Evolutionary conservation across 2,797 vertebrate species (phyloP).

Genomic region (Phoebastria nigripes): DNA sequence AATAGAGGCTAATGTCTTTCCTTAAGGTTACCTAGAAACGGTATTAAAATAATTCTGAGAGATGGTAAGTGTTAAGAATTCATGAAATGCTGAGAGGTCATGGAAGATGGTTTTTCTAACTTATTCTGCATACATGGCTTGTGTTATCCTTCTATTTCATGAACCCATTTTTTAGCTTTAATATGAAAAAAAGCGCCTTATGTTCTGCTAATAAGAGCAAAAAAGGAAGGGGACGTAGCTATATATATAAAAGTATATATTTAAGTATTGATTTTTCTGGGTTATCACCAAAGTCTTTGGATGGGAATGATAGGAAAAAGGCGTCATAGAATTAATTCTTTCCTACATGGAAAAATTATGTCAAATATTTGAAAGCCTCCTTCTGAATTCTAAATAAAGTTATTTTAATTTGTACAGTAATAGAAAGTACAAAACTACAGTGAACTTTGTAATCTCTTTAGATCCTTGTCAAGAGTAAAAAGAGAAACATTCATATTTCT

Average conservation of each 20-base stretch:
- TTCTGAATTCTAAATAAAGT: neutral
- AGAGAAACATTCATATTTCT: neutral
- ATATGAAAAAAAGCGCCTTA: rapidly evolving
- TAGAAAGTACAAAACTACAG: neutral
- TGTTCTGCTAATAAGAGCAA: neutral
- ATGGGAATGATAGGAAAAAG: neutral
- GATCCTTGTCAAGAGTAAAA: neutral
- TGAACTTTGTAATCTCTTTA: neutral
- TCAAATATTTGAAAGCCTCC: neutral
- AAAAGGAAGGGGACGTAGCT: rapidly evolving
- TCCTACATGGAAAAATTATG: neutral
- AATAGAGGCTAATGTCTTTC: neutral
- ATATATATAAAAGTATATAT: neutral
- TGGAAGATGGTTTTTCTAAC: neutral
- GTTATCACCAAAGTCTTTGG: neutral
- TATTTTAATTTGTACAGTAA: neutral
- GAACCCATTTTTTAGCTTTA: neutral
- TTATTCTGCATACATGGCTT: neutral
- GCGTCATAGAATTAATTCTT: neutral
- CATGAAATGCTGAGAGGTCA: neutral
- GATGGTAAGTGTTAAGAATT: neutral
- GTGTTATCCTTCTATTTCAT: neutral
- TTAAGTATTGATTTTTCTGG: neutral
- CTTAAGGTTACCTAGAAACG: neutral
- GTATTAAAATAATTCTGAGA: neutral